A percentile compares a stretch with the other conserved stretches of the same genome.
These are phyloP conservation scores for Cassiopea andromeda DNA, from an alignment of 30 jellyfish, hydroid and myxozoan genomes.

Conservation along the genomic window DNA sequence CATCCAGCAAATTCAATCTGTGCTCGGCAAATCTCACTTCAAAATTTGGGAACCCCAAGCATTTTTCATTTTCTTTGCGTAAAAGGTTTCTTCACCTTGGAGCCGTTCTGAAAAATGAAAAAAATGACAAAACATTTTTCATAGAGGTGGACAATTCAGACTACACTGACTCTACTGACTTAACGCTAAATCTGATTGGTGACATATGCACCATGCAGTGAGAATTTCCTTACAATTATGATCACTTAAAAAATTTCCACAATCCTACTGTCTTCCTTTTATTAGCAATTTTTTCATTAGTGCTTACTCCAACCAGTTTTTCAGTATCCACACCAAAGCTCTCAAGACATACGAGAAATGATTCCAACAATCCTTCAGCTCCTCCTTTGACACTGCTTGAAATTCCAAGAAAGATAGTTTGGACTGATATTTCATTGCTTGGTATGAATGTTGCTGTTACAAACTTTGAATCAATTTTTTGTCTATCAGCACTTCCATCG, in stretches of 20 bases:
- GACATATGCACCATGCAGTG: slow-evolving; percentile 20
- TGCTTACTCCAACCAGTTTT: slow-evolving; percentile 29
- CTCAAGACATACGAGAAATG: slow-evolving; percentile 36
- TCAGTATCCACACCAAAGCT: slow-evolving; percentile 17
- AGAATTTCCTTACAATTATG: slow-evolving; percentile 11
- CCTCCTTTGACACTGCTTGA: slow-evolving; percentile 69
- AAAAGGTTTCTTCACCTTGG: slow-evolving; percentile 48
- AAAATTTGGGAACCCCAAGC: slow-evolving; percentile 45
- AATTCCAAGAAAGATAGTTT: neutral
- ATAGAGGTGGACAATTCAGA: slow-evolving; percentile 63
- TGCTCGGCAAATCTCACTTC: slow-evolving; percentile 52
- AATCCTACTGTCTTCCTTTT: slow-evolving; percentile 34
- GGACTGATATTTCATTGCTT: no score
- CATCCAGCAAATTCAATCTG: neutral
- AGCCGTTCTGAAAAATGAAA: slow-evolving; percentile 58
- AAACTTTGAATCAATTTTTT: slow-evolving; percentile 39
- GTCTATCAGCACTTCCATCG: slow-evolving; percentile 64
- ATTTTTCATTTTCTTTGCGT: neutral
- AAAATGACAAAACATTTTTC: slow-evolving; percentile 54
- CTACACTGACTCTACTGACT: slow-evolving; percentile 47
- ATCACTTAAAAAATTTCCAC: no score
- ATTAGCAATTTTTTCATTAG: neutral
- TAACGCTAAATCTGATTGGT: no score
- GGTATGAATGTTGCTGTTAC: no score
- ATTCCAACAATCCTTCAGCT: slow-evolving; percentile 32